These are phyloP conservation scores for Andrena bicolor DNA, from an alignment of 2,888 invertebrate genomes.

Conservation along the genomic window DNA sequence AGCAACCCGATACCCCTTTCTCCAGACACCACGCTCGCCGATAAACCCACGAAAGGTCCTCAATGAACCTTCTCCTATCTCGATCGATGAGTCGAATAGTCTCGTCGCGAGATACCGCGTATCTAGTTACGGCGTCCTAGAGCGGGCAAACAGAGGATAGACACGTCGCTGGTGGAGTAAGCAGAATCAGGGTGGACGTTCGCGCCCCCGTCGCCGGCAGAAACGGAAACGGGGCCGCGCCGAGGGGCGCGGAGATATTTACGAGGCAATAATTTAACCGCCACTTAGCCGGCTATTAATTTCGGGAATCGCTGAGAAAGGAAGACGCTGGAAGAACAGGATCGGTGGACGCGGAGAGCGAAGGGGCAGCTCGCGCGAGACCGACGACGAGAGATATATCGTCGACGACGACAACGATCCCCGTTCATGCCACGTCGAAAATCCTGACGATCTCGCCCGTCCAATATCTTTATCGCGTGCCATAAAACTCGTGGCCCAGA, in stretches of 20 bases:
- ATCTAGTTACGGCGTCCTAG: slow-evolving; percentile 13
- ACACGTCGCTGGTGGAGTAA: slow-evolving; percentile 7
- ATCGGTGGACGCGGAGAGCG: slow-evolving; percentile 45
- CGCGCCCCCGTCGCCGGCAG: slow-evolving; percentile 30
- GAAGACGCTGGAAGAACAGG: slow-evolving; percentile 71
- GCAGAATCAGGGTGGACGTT: slow-evolving; percentile 13
- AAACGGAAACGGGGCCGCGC: slow-evolving; percentile 57
- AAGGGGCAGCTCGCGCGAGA: slow-evolving; percentile 51
- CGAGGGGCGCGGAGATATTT: slow-evolving; percentile 82
- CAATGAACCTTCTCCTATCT: neutral
- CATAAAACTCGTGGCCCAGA: slow-evolving; percentile 48
- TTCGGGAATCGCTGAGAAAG: slow-evolving; percentile 84
- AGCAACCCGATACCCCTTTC: too few relatives aligned
- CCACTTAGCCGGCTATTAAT: slow-evolving; percentile 85
- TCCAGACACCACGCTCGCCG: neutral
- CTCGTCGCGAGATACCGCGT: slow-evolving; percentile 1
- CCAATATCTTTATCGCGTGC: slow-evolving; percentile 53
- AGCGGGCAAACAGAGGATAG: neutral
- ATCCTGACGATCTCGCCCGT: slow-evolving; percentile 7
- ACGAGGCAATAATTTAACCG: slow-evolving; percentile 85
- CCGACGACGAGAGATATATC: slow-evolving; percentile 56
- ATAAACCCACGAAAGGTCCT: neutral
- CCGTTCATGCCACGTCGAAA: slow-evolving; percentile 43
- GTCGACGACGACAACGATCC: slow-evolving; percentile 55
- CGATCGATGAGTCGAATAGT: neutral